Base-by-base conservation (phyloP, 2,113 vertebrate genomes). In the Ailuropoda melanoleuca region DNA sequence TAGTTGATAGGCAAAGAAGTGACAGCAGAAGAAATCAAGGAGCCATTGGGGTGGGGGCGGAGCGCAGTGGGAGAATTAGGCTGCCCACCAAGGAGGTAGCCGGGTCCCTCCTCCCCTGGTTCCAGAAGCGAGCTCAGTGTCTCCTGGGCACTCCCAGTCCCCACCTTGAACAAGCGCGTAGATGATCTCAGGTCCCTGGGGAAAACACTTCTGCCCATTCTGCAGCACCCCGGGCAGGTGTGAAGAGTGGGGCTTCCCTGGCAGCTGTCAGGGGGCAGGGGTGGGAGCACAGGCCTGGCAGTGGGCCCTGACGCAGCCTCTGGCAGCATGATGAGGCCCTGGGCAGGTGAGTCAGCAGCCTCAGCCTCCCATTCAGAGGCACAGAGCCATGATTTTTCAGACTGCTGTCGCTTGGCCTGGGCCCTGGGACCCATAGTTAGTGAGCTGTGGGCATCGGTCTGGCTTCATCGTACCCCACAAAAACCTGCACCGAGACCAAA, bases 401-500 rank as follows among this genome's bases (percentile, higher is more conserved):
- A 55, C 53, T 39, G 23, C 77, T 46, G 15, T 78, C 53, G 62
- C 18, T 82, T 50, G 26, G 53, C 24, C 56, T 34, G 17, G 18
- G 19, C 6, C 24, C 39, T 78, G 46, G 23, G 11, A 29, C 78
- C 43, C 62, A 24, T 1, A 8, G 46, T 64, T 55, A 91, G 34
- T 50, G 13, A 93, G 34, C 14, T 26, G 0, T 62, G 43, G 21
- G 34, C 34, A 77, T 66, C 6, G 6, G 21, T 53, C 53, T 90
- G 80, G 55, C 80, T 94, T 94, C 60, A 15, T 68, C 23, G 0
- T 21, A 66, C 21, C 19, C 39, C 19, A 78, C 8, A 92, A 82
- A 90, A 75, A 48, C 90, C 48, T 92, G 74, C 50, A 87, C 50
- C 2, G 10, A 83, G 43, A 75, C 62, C 18, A 88, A 81, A 87